Conservation (phyloP, 2,888 invertebrate genomes). For the Rhaphigaster nebulosa region DNA sequence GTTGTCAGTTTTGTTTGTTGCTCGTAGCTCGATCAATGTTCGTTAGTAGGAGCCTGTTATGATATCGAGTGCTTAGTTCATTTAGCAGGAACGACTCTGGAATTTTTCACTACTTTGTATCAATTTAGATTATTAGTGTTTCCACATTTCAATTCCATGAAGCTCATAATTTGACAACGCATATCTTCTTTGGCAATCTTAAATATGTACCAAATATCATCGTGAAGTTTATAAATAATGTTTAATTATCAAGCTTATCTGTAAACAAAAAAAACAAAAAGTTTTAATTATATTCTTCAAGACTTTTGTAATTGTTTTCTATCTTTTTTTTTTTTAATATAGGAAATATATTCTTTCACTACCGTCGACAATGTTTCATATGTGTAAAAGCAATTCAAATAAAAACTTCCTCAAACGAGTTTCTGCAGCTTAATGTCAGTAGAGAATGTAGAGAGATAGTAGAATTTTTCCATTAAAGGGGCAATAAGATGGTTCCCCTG, state of each 20-base stretch:
- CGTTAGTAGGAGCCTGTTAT: neutral
- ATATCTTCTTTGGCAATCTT: too few relatives aligned
- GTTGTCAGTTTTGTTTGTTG: slow-evolving; percentile 1
- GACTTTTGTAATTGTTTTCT: neutral
- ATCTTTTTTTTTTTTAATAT: neutral
- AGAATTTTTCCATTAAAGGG: slow-evolving; percentile 21
- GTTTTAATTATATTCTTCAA: neutral
- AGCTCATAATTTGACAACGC: too few relatives aligned
- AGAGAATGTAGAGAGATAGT: neutral
- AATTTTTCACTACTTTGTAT: too few relatives aligned
- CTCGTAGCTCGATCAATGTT: neutral
- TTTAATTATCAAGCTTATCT: too few relatives aligned
- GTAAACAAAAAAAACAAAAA: too few relatives aligned
- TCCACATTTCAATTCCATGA: too few relatives aligned
- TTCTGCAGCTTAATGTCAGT: neutral
- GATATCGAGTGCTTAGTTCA: neutral
- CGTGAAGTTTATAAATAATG: too few relatives aligned
- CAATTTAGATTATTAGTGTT: too few relatives aligned
- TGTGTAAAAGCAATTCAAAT: neutral
- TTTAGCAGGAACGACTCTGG: neutral
- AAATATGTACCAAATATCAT: too few relatives aligned
- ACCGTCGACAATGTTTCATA: neutral
- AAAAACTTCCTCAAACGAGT: neutral
- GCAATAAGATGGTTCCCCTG: slow-evolving; percentile 32
- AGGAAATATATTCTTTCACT: neutral